Evolutionary conservation across 1,140 invertebrate species (phyloP).

Genomic region (Varroa destructor): DNA sequence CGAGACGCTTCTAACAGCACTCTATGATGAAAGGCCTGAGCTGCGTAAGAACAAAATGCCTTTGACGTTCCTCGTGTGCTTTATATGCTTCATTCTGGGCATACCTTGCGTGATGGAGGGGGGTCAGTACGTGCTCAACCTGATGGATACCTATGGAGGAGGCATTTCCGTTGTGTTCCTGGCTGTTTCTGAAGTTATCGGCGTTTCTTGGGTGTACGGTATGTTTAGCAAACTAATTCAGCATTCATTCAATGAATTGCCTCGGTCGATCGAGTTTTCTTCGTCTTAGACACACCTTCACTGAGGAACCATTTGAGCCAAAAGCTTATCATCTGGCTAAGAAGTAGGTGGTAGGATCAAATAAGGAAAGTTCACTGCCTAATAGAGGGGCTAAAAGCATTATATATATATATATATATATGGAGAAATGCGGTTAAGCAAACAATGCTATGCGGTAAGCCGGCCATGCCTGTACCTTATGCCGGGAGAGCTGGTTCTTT

Average conservation of each 20-base stretch:
- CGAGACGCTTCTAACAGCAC: conserved; percentile 61
- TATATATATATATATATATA: too few species aligned
- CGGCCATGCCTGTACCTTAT: too few species aligned
- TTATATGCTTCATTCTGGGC: conserved; percentile 59
- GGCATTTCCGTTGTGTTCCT: conserved; percentile 38
- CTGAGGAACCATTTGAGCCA: conserved; percentile 28
- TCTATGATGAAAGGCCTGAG: conserved; percentile 58
- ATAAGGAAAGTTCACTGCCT: too few species aligned
- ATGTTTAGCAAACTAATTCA: conserved; percentile 6
- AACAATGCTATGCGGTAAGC: too few species aligned
- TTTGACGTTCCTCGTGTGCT: conserved; percentile 53
- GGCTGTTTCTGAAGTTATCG: conserved; percentile 39
- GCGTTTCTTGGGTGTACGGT: conserved; percentile 43
- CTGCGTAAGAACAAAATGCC: conserved; percentile 56
- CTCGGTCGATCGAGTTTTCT: not conserved
- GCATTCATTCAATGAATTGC: conserved; percentile 14
- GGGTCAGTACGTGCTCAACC: conserved; percentile 39
- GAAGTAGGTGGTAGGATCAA: too few species aligned
- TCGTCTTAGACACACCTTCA: conserved; percentile 31
- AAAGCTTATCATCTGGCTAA: too few species aligned
- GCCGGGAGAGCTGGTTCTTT: too few species aligned
- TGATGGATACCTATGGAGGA: conserved; percentile 40
- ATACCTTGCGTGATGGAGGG: conserved; percentile 57
- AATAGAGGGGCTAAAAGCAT: too few species aligned
- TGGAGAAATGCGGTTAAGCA: too few species aligned